A percentile compares a stretch with the other conserved stretches of the same genome.
Evolutionary conservation across 2,113 vertebrate species (phyloP).

Genomic region (Pollachius pollachius): DNA sequence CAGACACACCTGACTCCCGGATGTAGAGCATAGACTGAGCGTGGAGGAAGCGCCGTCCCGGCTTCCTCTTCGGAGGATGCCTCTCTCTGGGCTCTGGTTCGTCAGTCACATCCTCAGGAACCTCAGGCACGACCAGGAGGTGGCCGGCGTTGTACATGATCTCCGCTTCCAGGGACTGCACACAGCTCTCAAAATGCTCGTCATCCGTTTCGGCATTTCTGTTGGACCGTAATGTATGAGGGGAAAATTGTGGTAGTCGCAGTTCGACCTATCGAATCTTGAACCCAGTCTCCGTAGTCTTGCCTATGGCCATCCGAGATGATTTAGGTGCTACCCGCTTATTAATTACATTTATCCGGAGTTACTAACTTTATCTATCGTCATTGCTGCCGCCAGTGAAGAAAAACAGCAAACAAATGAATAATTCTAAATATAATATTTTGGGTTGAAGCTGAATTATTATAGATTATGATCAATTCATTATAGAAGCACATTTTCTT

Average conservation of each 20-base stretch:
- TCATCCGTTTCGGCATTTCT: slow-evolving; percentile 43
- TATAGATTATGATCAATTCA: too few relatives aligned
- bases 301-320: too few relatives aligned
- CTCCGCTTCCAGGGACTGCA: slow-evolving; percentile 55
- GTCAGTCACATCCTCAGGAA: not conserved
- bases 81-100: slow-evolving; percentile 4
- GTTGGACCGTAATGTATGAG: not conserved
- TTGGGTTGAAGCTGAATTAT: too few relatives aligned
- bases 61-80: slow-evolving; percentile 33
- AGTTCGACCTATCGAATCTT: not conserved
- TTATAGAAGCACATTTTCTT: too few relatives aligned
- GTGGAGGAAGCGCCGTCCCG: slow-evolving; percentile 38
- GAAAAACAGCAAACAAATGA: too few relatives aligned
- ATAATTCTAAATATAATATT: too few relatives aligned
- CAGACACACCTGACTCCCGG: slow-evolving; percentile 34
- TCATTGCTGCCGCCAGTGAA: too few relatives aligned
- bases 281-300: too few relatives aligned
- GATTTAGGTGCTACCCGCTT: too few relatives aligned
- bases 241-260: not conserved
- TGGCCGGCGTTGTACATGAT: slow-evolving; percentile 49
- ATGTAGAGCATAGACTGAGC: slow-evolving; percentile 43
- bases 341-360: too few relatives aligned
- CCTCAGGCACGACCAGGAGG: slow-evolving; percentile 33
- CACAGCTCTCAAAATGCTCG: slow-evolving; percentile 49
- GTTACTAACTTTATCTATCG: too few relatives aligned